These are phyloP conservation scores for Eumacrocentrus americanus DNA, from an alignment of 2,888 invertebrate species.

Conservation along the genomic window DNA sequence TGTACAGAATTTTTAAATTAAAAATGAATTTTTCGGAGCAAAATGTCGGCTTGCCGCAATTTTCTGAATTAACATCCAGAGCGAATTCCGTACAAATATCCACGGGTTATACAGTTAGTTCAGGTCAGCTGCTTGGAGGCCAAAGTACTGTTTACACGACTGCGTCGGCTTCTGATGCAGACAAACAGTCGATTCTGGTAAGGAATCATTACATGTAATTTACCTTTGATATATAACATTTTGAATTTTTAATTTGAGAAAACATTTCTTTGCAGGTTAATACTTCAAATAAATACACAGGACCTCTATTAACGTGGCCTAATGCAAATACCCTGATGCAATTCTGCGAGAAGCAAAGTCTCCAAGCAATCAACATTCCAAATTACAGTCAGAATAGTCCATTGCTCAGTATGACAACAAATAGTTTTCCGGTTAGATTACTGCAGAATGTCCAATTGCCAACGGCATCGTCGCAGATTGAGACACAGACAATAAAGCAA, in stretches of 20 bases:
- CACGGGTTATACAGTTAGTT: constrained; percentile 40
- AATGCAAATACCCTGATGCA: constrained; percentile 55
- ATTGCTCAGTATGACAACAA: constrained; percentile 49
- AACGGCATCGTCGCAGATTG: constrained; percentile 45
- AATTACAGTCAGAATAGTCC: constrained; percentile 54
- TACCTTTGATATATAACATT: constrained; percentile 14
- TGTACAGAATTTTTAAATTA: neutral
- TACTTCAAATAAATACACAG: constrained; percentile 51
- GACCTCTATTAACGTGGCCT: constrained; percentile 53
- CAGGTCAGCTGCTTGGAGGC: constrained; percentile 43
- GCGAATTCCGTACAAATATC: constrained; percentile 39
- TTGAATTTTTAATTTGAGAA: neutral
- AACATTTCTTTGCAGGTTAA: constrained; percentile 42
- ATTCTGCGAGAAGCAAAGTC: constrained; percentile 54
- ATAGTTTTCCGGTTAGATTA: constrained; percentile 51
- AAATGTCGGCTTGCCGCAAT: constrained; percentile 51
- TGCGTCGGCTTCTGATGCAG: constrained; percentile 43
- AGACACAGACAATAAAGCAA: constrained; percentile 34
- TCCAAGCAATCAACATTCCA: constrained; percentile 57
- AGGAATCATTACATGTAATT: constrained; percentile 29
- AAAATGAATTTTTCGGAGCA: constrained; percentile 56
- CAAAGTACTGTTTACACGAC: constrained; percentile 51
- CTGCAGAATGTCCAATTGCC: constrained; percentile 53
- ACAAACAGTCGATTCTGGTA: constrained; percentile 48
- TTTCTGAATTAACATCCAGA: constrained; percentile 53